Percentiles rank a stretch among this genome's conserved stretches.
These are phyloP conservation scores for Eupristina koningsbergeri DNA, from an alignment of 1,140 invertebrate species.

Conservation along the genomic window DNA sequence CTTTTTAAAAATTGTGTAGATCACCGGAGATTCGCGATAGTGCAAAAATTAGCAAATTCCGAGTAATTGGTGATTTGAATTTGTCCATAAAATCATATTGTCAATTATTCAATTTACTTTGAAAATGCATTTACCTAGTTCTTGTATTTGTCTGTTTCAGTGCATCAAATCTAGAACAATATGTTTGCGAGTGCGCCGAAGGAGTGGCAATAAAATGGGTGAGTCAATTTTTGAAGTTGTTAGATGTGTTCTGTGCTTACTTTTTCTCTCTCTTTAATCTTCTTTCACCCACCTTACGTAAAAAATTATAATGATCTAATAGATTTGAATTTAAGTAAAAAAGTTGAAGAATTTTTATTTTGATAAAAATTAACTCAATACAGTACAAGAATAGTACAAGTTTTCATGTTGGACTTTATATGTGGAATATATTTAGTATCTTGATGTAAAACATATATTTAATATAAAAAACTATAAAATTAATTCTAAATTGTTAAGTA, in stretches of 20 bases:
- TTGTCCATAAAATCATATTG: neutral
- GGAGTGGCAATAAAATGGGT: constrained; percentile 89
- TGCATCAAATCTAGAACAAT: constrained; percentile 95
- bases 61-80: neutral
- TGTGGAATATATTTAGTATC: neutral
- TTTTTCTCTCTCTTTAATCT: neutral
- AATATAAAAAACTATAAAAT: neutral
- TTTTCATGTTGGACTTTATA: neutral
- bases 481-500: neutral
- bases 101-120: constrained; percentile 5
- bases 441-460: neutral
- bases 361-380: neutral
- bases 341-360: neutral
- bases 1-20: constrained; percentile 13
- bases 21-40: neutral
- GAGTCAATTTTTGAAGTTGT: constrained; percentile 71
- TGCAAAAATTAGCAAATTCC: neutral
- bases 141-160: constrained; percentile 76
- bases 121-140: too few relatives aligned
- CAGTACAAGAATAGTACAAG: neutral
- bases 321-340: neutral
- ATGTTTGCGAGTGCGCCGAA: constrained; percentile 90
- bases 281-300: neutral
- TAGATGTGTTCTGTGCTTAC: too few relatives aligned
- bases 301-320: too few relatives aligned